Base-by-base conservation (phyloP, 1,140 invertebrate genomes). In the Dendrolimus punctatus region DNA sequence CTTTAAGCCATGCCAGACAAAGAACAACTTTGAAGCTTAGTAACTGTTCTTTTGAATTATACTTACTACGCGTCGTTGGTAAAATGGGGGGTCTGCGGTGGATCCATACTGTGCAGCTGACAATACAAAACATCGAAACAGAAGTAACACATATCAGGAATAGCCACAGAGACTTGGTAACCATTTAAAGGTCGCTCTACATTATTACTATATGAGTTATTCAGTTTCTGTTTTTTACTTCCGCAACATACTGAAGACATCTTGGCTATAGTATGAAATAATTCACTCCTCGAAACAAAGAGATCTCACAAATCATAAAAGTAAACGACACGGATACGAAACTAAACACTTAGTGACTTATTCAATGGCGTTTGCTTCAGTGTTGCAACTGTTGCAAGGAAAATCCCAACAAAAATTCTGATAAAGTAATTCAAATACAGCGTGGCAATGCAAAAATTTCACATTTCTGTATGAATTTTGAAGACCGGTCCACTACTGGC, bases 51-150 rank as follows among this genome's bases (percentile, higher is more conserved):
- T 23, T 23, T 55, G 48, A 46, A 49, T 49, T 54, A 60, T 75
- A 94, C 95, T 96, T 91, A 98, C 97, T 94, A 98, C 71, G 95
- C 91, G 77, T 98, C 96, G 82, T 98, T 98, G 76, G 95, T 95
- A 83, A 99, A 98, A 80, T 93, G 92, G 48, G 95, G 95, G 62
- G 92, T 89, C 85, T 94, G 95, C 58, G 96, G 97, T 58, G 95
- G 93, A 66, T 98, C 95, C 74, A 96, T 91, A 77, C 94, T 96
- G 87, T 98, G 93, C 68, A 99, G 90, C 88, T 98, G 95, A 85
- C 93, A 93, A 87, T 98, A 96, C 51, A 99, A 91, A 57, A 98
- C 96, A 88, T 99, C 97, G 89, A 99, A 99, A 91, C 98, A 99
- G 89, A 95, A 99, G 89, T 96, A 97, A 81, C 96, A 98, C 98